These are phyloP conservation scores for Nudaria mundana DNA, from an alignment of 2,888 invertebrate genomes.

Conservation along the genomic window DNA sequence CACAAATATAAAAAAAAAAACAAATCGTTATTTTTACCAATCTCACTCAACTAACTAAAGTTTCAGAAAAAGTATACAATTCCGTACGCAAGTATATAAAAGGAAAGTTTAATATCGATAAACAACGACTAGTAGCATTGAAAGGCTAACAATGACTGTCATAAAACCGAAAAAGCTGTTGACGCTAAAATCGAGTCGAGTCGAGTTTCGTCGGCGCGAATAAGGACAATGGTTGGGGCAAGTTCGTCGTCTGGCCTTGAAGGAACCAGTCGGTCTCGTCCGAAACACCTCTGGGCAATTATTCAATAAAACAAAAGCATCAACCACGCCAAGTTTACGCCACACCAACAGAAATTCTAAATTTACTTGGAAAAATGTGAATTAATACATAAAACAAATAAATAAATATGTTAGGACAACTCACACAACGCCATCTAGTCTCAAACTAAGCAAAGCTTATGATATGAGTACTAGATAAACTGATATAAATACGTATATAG, in stretches of 20 bases:
- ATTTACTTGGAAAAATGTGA: conserved; percentile 30
- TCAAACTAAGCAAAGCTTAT: too few species aligned
- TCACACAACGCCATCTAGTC: too few species aligned
- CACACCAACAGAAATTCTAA: conserved; percentile 59
- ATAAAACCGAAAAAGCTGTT: conserved; percentile 22
- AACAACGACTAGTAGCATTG: conserved; percentile 5
- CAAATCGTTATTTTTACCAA: conserved; percentile 31
- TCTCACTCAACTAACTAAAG: conserved; percentile 12
- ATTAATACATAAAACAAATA: too few species aligned
- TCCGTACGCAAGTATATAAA: conserved; percentile 3
- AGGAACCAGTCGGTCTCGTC: conserved; percentile 75
- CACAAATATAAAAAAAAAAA: conserved; percentile 27
- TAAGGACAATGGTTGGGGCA: conserved; percentile 58
- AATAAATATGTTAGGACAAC: too few species aligned
- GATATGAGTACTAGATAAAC: too few species aligned
- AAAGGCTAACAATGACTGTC: conserved; percentile 27
- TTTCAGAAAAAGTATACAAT: conserved; percentile 5
- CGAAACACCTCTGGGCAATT: conserved; percentile 79
- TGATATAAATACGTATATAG: too few species aligned
- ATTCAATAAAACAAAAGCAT: conserved; percentile 80
- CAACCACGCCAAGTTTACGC: conserved; percentile 63
- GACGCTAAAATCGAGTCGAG: conserved; percentile 33
- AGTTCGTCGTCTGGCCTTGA: conserved; percentile 80
- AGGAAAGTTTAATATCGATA: conserved; percentile 8
- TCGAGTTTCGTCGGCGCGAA: conserved; percentile 44